phyloP scores from a whole-genome alignment of 2,113 vertebrate genomes.

The Scomber colias region DNA sequence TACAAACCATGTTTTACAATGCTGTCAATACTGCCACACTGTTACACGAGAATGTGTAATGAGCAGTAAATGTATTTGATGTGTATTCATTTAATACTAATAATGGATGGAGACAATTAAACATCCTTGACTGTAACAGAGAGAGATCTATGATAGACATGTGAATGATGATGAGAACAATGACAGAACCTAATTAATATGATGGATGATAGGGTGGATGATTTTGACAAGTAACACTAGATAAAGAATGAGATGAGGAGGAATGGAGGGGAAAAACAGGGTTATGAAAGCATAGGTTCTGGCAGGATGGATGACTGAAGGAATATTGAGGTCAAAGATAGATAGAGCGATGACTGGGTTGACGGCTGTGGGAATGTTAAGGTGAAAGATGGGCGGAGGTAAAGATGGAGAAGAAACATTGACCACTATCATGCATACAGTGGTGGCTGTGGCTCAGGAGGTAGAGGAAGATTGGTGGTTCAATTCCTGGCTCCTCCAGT shows the following conservation, averaged over 20 bases:
- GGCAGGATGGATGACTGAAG: slow-evolving; percentile 36
- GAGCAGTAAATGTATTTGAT: slow-evolving; percentile 37
- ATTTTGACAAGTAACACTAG: slow-evolving; percentile 62
- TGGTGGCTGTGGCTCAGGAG: no score
- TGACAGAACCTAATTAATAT: slow-evolving; percentile 67
- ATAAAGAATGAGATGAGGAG: slow-evolving; percentile 54
- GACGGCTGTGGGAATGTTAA: not conserved
- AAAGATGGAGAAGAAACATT: not conserved
- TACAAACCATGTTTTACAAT: slow-evolving; percentile 1
- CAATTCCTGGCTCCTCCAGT: no score
- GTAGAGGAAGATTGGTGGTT: no score
- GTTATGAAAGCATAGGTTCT: slow-evolving; percentile 40
- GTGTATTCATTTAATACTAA: slow-evolving; percentile 54
- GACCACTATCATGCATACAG: not conserved
- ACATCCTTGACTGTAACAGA: slow-evolving; percentile 52
- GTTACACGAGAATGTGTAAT: slow-evolving; percentile 30
- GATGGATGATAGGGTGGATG: slow-evolving; percentile 53
- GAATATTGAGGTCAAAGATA: slow-evolving; percentile 37
- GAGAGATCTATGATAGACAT: slow-evolving; percentile 63
- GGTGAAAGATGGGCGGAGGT: not conserved
- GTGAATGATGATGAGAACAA: slow-evolving; percentile 68
- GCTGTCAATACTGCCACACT: not conserved
- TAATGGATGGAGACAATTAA: slow-evolving; percentile 66
- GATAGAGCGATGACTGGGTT: slow-evolving; percentile 15
- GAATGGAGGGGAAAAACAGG: slow-evolving; percentile 5